Conservation (phyloP, 2,797 vertebrate species). For the Falco columbarius region DNA sequence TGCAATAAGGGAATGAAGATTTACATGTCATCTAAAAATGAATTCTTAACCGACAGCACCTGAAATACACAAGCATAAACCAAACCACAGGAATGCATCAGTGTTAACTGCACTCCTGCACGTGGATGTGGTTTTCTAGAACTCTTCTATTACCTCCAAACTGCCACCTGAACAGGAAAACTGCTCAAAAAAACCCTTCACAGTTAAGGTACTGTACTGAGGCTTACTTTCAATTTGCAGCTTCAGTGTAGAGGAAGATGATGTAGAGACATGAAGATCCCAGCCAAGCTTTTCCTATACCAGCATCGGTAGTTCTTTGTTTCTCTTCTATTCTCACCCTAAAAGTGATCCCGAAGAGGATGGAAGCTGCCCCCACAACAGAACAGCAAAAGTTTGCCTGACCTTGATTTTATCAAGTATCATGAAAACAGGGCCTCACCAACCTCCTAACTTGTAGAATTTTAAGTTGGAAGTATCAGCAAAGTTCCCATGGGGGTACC, state of each 20-base stretch:
- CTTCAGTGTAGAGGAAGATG: neutral
- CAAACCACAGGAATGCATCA: neutral
- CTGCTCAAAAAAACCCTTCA: neutral
- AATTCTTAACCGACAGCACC: neutral
- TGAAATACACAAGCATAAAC: neutral
- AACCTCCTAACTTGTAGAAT: neutral
- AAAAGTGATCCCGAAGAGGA: neutral
- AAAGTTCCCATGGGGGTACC: neutral
- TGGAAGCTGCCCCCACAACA: accelerated
- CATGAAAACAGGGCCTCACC: neutral
- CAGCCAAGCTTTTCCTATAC: neutral
- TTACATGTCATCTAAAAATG: neutral
- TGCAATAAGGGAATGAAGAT: neutral
- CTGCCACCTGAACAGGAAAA: neutral
- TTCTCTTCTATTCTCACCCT: neutral
- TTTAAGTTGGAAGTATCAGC: neutral
- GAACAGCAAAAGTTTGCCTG: neutral
- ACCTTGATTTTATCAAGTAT: neutral
- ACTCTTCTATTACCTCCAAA: neutral
- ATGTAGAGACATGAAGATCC: neutral
- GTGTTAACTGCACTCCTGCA: neutral
- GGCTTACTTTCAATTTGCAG: neutral
- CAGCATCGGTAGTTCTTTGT: neutral
- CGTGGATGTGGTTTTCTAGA: neutral
- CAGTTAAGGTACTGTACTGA: neutral